phyloP scores from a whole-genome alignment of 2,113 vertebrate species.

The Corydoras sp. region DNA sequence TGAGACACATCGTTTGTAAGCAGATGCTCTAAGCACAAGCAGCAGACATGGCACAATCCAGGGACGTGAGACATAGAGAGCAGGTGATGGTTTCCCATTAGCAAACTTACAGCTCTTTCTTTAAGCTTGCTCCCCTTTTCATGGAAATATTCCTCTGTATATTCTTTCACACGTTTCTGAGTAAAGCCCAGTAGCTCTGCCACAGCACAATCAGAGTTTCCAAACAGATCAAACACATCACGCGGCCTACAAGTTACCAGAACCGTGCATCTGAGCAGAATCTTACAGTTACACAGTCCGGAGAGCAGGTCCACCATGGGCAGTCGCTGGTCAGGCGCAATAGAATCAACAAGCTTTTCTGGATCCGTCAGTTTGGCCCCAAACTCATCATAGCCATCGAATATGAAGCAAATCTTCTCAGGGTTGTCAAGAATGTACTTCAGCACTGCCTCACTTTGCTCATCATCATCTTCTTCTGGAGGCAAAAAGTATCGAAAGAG shows the following conservation, averaged over 20 bases:
- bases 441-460: conserved; percentile 58
- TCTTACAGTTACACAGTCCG: conserved; percentile 64
- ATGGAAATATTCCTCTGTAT: conserved; percentile 67
- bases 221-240: conserved; percentile 58
- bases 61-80: conserved; percentile 77
- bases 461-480: conserved; percentile 47
- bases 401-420: conserved; percentile 68
- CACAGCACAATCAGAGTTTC: conserved; percentile 50
- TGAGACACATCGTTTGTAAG: conserved; percentile 42
- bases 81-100: conserved; percentile 63
- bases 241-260: conserved; percentile 77
- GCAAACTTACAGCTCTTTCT: conserved; percentile 58
- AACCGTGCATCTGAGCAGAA: conserved; percentile 79
- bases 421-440: conserved; percentile 72
- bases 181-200: conserved; percentile 78
- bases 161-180: conserved; percentile 63
- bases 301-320: conserved; percentile 71
- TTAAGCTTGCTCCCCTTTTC: conserved; percentile 38
- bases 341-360: not conserved
- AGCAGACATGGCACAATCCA: conserved; percentile 75
- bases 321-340: conserved; percentile 33
- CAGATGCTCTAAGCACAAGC: conserved; percentile 72
- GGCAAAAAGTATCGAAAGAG: conserved; percentile 72
- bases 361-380: conserved; percentile 43
- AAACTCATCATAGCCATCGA: conserved; percentile 88